These are phyloP conservation scores for Ptilorrhoa leucosticta DNA, from an alignment of 2,113 vertebrate species.

Conservation along the genomic window DNA sequence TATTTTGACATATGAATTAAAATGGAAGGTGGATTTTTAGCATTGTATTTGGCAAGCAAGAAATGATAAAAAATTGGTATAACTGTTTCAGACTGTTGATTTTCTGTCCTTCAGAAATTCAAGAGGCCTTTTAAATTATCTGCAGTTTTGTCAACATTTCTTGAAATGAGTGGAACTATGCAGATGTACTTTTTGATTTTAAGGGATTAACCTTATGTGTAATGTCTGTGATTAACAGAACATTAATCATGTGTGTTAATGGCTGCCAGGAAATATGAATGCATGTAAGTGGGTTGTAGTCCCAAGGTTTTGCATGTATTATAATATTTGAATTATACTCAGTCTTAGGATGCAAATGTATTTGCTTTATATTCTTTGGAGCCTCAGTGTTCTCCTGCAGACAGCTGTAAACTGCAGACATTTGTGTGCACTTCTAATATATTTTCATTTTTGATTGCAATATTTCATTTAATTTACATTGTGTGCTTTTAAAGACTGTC, in stretches of 20 bases:
- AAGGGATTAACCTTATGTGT: neutral
- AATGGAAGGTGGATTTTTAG: neutral
- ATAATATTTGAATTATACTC: neutral
- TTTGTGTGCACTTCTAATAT: neutral
- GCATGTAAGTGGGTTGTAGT: neutral
- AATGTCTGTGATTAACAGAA: neutral
- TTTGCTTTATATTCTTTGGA: neutral
- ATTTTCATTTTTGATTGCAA: neutral
- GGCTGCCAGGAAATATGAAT: neutral
- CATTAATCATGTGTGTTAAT: neutral
- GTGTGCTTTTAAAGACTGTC: neutral
- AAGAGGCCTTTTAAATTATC: neutral
- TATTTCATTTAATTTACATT: neutral
- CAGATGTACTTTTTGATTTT: neutral
- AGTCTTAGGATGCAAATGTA: neutral
- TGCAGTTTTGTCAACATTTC: neutral
- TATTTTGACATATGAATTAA: neutral
- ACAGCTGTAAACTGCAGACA: neutral
- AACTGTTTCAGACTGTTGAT: neutral
- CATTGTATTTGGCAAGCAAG: neutral
- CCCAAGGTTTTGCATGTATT: neutral
- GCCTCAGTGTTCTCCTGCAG: neutral
- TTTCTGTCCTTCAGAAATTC: neutral
- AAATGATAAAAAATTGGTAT: neutral
- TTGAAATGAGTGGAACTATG: neutral